Conservation (phyloP, 2,888 invertebrate genomes). For the Spilosoma lubricipeda region DNA sequence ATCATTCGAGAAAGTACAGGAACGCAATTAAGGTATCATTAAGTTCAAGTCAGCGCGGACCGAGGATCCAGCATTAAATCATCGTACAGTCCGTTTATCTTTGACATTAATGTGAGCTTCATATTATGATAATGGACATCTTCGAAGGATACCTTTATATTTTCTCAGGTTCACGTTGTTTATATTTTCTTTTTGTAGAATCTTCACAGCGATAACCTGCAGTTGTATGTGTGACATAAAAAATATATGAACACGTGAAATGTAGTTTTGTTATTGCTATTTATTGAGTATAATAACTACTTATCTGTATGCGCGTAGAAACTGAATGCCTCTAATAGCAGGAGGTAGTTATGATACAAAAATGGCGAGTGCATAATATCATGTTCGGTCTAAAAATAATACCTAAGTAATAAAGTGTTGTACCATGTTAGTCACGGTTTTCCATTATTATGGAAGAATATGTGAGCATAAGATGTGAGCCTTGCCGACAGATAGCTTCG, state of each 20-base stretch:
- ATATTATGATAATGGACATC: slow-evolving; percentile 52
- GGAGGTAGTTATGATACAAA: slow-evolving; percentile 65
- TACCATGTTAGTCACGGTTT: slow-evolving; percentile 72
- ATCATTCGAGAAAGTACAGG: slow-evolving; percentile 73
- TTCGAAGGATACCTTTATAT: slow-evolving; percentile 32
- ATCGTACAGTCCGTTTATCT: slow-evolving; percentile 64
- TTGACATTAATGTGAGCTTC: slow-evolving; percentile 62
- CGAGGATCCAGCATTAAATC: slow-evolving; percentile 66
- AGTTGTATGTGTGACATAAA: too few relatives aligned
- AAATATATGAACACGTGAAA: slow-evolving; percentile 57
- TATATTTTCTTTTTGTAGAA: slow-evolving; percentile 19
- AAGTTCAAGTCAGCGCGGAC: slow-evolving; percentile 61
- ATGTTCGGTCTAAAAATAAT: slow-evolving; percentile 59
- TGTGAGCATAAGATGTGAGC: slow-evolving; percentile 66
- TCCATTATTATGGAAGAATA: slow-evolving; percentile 72
- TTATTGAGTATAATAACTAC: slow-evolving; percentile 65
- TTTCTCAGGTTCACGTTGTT: slow-evolving; percentile 23
- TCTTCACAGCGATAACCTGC: too few relatives aligned
- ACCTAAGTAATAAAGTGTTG: slow-evolving; percentile 64
- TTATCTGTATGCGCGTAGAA: slow-evolving; percentile 46
- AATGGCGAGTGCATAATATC: slow-evolving; percentile 78
- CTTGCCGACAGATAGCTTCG: slow-evolving; percentile 43
- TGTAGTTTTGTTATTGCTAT: slow-evolving; percentile 72
- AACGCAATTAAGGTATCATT: slow-evolving; percentile 79
- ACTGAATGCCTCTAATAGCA: slow-evolving; percentile 60